phyloP scores from a whole-genome alignment of 2,888 invertebrate species.

The Drosophila anomalata region DNA sequence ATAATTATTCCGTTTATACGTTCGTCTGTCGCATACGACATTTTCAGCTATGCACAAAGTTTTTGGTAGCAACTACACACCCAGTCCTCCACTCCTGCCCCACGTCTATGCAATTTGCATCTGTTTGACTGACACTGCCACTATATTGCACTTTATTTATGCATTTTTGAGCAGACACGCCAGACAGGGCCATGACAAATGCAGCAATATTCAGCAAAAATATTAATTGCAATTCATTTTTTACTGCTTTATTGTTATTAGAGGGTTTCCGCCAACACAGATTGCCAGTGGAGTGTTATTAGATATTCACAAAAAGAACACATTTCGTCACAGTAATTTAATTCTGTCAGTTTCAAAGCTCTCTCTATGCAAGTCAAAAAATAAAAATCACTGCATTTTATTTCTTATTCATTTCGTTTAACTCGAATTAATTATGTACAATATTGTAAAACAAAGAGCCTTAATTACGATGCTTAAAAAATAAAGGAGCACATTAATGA shows the following conservation, averaged over 20 bases:
- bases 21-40: constrained; percentile 15
- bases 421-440: background rate
- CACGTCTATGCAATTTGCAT: constrained; percentile 27
- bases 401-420: background rate
- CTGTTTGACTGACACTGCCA: constrained; percentile 10
- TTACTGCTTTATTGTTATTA: constrained; percentile 1
- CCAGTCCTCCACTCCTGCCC: background rate
- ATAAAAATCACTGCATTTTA: background rate
- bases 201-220: constrained; percentile 23
- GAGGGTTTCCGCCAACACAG: background rate
- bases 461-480: constrained; percentile 1
- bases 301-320: constrained; percentile 1
- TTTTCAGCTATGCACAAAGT: constrained; percentile 44
- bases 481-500: background rate
- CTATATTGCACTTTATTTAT: constrained; percentile 46
- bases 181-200: constrained; percentile 24
- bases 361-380: background rate
- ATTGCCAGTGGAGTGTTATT: background rate
- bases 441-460: background rate
- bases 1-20: constrained; percentile 38
- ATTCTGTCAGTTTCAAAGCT: background rate
- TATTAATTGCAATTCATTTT: constrained; percentile 39
- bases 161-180: constrained; percentile 32
- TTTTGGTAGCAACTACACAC: constrained; percentile 9
- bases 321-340: constrained; percentile 1